phyloP scores from a whole-genome alignment of 2,888 invertebrate species.

The Zeuzera pyrina region DNA sequence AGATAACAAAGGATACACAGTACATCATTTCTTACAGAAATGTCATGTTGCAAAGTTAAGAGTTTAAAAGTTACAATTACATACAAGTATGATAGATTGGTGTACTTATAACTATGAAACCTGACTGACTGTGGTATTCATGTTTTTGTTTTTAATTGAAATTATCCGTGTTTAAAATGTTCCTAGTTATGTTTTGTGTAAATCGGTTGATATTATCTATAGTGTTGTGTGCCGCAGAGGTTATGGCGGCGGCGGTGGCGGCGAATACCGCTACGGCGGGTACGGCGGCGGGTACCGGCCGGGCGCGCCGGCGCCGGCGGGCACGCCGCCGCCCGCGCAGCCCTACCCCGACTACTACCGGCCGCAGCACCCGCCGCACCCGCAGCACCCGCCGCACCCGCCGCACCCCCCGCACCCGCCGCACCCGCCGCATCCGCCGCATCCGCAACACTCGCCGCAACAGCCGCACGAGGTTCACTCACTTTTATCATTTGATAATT shows the following conservation, averaged over 20 bases:
- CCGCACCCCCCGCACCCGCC: conserved; percentile 30
- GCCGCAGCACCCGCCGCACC: conserved; percentile 29
- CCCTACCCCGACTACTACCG: conserved; percentile 27
- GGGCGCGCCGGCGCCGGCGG: conserved; percentile 29
- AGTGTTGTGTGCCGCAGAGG: conserved; percentile 3
- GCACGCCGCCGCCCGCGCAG: conserved; percentile 20
- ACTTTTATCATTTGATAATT: too few species aligned
- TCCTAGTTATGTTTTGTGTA: not conserved
- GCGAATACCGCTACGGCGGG: conserved; percentile 50
- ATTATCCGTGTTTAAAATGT: too few species aligned
- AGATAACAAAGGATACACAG: too few species aligned
- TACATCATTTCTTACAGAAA: too few species aligned
- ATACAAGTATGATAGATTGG: too few species aligned
- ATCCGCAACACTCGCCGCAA: conserved; percentile 23
- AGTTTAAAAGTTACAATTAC: too few species aligned
- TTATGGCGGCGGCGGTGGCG: conserved; percentile 21
- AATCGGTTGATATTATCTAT: not conserved
- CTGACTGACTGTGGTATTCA: too few species aligned
- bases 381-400: conserved; percentile 22
- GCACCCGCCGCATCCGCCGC: conserved; percentile 43
- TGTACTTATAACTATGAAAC: too few species aligned
- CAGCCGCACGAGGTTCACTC: conserved; percentile 40
- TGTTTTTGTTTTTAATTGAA: too few species aligned
- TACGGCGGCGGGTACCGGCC: conserved; percentile 42
- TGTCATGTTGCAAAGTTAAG: too few species aligned